A percentile compares a stretch with the other conserved stretches of the same genome.
phyloP scores from a whole-genome alignment of 2,888 invertebrate species.

The Stegana nigrithorax region DNA sequence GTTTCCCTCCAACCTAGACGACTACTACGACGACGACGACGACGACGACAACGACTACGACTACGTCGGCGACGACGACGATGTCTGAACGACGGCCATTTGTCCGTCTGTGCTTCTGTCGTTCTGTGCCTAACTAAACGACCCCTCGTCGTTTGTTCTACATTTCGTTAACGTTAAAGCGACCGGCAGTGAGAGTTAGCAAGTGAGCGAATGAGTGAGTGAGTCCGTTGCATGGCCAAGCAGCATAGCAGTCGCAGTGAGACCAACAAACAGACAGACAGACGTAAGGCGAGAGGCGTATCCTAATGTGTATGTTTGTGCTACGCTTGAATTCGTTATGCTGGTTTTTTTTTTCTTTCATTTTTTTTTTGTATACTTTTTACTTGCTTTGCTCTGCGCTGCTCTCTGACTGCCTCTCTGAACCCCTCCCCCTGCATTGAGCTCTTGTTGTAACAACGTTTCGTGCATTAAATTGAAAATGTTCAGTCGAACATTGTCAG shows the following conservation, averaged over 20 bases:
- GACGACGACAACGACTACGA: too few relatives aligned
- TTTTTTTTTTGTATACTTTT: not conserved
- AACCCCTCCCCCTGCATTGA: too few relatives aligned
- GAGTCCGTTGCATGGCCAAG: not conserved
- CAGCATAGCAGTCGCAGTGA: not conserved
- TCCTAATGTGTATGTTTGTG: slow-evolving; percentile 20
- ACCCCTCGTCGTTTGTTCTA: not conserved
- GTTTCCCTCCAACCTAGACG: not conserved
- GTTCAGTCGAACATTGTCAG: not conserved
- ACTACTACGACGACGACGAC: too few relatives aligned
- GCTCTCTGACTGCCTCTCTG: too few relatives aligned
- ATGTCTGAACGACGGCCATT: too few relatives aligned
- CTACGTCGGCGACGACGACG: too few relatives aligned
- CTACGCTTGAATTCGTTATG: slow-evolving; percentile 17
- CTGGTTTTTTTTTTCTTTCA: slow-evolving; percentile 4
- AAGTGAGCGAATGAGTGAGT: too few relatives aligned
- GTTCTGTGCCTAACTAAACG: too few relatives aligned
- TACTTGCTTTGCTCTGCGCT: not conserved
- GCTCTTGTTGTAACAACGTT: too few relatives aligned
- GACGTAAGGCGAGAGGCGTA: slow-evolving; percentile 13
- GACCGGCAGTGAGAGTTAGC: too few relatives aligned
- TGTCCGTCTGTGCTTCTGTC: not conserved
- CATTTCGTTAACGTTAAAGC: too few relatives aligned
- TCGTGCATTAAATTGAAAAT: not conserved
- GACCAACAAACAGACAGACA: not conserved